These are phyloP conservation scores for Linurgus olivaceus DNA, from an alignment of 2,797 vertebrate species.

Conservation along the genomic window DNA sequence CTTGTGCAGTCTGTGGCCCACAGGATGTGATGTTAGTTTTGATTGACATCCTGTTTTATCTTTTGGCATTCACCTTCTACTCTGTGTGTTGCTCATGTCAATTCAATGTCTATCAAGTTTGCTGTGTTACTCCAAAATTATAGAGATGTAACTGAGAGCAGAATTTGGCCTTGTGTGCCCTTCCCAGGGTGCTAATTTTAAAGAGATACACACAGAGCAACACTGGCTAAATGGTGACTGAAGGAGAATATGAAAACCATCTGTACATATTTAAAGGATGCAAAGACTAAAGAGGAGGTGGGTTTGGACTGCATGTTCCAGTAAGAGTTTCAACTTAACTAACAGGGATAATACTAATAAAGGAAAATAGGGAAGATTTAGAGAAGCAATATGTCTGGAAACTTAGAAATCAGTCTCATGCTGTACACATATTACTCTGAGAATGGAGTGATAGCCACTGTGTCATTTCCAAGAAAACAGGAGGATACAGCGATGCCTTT, in stretches of 20 bases:
- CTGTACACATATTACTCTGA: neutral
- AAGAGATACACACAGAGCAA: neutral
- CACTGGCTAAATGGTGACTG: neutral
- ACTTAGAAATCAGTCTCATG: neutral
- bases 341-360: neutral
- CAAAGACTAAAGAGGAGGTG: neutral
- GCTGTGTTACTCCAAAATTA: neutral
- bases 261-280: neutral
- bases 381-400: neutral
- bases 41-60: neutral
- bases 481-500: neutral
- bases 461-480: neutral
- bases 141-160: neutral
- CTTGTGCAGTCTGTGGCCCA: accelerated
- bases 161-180: neutral
- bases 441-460: neutral
- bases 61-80: neutral
- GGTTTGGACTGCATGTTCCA: neutral
- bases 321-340: neutral
- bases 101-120: neutral
- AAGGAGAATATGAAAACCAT: neutral
- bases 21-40: neutral
- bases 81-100: neutral
- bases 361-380: neutral
- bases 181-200: neutral